Evolutionary conservation across 2,888 invertebrate species (phyloP).

Genomic region (Plutella xylostella): DNA sequence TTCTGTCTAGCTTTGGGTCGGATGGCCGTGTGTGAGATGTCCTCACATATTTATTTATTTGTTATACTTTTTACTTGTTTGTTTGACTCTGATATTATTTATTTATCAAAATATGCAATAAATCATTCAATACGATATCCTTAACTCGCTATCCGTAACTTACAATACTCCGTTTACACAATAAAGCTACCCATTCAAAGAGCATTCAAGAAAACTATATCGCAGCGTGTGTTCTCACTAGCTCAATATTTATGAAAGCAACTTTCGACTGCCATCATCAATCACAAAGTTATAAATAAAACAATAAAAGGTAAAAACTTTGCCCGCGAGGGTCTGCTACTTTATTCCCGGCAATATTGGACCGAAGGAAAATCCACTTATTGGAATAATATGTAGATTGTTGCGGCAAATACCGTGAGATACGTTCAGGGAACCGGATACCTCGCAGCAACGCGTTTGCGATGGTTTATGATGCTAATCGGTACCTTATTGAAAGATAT

Average conservation of each 20-base stretch:
- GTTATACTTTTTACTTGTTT: too few relatives aligned
- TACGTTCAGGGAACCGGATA: constrained; percentile 35
- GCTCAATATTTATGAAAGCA: constrained; percentile 66
- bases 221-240: constrained; percentile 42
- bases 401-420: constrained; percentile 47
- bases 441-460: constrained; percentile 36
- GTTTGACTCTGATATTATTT: too few relatives aligned
- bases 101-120: too few relatives aligned
- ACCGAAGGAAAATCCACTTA: constrained; percentile 54
- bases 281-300: constrained; percentile 71
- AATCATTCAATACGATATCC: too few relatives aligned
- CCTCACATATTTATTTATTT: too few relatives aligned
- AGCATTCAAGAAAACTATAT: constrained; percentile 6
- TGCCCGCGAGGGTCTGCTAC: constrained; percentile 46
- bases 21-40: too few relatives aligned
- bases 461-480: constrained; percentile 19
- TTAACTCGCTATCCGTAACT: too few relatives aligned
- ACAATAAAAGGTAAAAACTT: constrained; percentile 69
- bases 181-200: too few relatives aligned
- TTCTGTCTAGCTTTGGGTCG: too few relatives aligned
- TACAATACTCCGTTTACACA: too few relatives aligned
- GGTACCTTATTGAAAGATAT: background rate
- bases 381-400: constrained; percentile 70
- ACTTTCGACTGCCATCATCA: constrained; percentile 58
- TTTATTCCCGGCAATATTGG: constrained; percentile 55